A percentile compares a stretch with the other conserved stretches of the same genome.
These are phyloP conservation scores for Clarias gariepinus DNA, from an alignment of 2,113 vertebrate genomes.

Conservation along the genomic window DNA sequence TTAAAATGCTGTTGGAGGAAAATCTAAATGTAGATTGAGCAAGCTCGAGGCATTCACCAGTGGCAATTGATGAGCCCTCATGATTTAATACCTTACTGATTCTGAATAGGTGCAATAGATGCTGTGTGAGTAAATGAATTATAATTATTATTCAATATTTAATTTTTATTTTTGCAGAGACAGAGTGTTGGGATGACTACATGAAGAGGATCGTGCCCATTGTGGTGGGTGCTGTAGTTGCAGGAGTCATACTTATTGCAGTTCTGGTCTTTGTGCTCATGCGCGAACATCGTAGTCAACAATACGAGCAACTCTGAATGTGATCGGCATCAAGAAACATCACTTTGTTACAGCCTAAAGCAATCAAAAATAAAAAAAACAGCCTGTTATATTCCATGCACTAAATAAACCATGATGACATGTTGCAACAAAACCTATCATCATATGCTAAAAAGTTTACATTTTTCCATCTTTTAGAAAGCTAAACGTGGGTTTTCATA, in stretches of 20 bases:
- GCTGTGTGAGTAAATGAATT: neutral
- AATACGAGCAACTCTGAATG: constrained; percentile 72
- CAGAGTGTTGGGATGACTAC: constrained; percentile 82
- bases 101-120: neutral
- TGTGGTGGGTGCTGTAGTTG: constrained; percentile 66
- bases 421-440: neutral
- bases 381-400: neutral
- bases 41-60: neutral
- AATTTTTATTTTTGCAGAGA: constrained; percentile 71
- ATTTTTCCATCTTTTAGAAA: neutral
- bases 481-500: neutral
- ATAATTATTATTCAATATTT: neutral
- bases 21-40: neutral
- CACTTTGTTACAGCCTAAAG: neutral
- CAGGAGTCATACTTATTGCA: constrained; percentile 73
- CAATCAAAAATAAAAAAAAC: neutral
- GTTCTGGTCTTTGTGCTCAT: constrained; percentile 73
- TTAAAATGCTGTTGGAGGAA: neutral
- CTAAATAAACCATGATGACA: neutral
- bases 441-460: neutral
- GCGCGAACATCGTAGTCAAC: constrained; percentile 68
- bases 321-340: neutral
- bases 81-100: neutral
- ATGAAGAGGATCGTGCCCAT: constrained; percentile 71
- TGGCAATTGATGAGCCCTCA: neutral